Conservation (phyloP, 2,888 invertebrate genomes). For the Leucozona laternaria region DNA sequence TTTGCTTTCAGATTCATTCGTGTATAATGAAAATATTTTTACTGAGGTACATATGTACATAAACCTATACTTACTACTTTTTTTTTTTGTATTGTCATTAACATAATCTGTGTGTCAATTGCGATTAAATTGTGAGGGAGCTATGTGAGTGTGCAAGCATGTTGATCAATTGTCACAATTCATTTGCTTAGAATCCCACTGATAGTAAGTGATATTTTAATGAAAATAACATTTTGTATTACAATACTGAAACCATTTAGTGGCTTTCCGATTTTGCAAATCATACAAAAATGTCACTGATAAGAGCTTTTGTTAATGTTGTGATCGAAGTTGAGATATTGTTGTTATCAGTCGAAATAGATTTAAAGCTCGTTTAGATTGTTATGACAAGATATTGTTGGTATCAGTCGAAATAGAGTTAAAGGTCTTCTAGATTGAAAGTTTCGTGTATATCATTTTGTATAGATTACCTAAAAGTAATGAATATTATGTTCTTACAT, state of each 20-base stretch:
- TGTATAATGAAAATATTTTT: constrained; percentile 23
- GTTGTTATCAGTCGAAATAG: background rate
- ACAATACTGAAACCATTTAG: background rate
- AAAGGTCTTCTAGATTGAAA: too few species aligned
- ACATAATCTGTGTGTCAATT: constrained; percentile 13
- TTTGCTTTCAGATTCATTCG: constrained; percentile 26
- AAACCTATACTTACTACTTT: background rate
- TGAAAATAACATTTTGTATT: constrained; percentile 7
- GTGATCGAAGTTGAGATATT: background rate
- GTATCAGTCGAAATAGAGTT: too few species aligned
- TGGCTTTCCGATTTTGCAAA: constrained; percentile 34
- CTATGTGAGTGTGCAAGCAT: constrained; percentile 23
- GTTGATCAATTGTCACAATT: constrained; percentile 32
- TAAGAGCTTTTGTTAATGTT: background rate
- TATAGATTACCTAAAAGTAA: too few species aligned
- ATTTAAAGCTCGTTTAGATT: too few species aligned
- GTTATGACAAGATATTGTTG: too few species aligned
- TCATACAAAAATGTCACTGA: constrained; percentile 7
- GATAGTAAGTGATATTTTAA: background rate
- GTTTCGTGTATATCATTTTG: too few species aligned
- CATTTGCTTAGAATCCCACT: background rate
- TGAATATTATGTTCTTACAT: too few species aligned
- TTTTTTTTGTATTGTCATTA: constrained; percentile 45
- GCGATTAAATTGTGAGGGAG: background rate
- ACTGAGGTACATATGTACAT: background rate